phyloP scores from a whole-genome alignment of 1,140 invertebrate genomes.

The Diploscapter pachys region DNA sequence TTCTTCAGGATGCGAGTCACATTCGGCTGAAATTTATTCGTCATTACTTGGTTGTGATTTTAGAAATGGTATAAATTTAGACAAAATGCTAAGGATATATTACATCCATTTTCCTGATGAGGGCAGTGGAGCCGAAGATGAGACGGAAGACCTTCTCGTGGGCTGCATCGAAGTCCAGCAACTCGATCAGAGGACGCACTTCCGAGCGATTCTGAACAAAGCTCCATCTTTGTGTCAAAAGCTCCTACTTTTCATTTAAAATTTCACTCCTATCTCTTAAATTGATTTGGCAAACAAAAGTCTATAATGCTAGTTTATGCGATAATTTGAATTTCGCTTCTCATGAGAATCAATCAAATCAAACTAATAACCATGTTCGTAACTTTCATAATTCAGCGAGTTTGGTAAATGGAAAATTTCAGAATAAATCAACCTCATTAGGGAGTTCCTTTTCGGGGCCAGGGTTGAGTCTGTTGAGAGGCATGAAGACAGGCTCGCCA shows the following conservation, averaged over 20 bases:
- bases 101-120: constrained; percentile 91
- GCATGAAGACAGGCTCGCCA: constrained; percentile 98
- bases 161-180: constrained; percentile 82
- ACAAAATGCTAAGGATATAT: constrained; percentile 67
- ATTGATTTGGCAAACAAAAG: too few species aligned
- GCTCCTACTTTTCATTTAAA: neutral
- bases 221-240: constrained; percentile 6
- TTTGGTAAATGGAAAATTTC: too few species aligned
- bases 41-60: too few species aligned
- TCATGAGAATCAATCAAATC: too few species aligned
- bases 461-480: constrained; percentile 88
- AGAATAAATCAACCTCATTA: constrained; percentile 33
- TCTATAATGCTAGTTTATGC: too few species aligned
- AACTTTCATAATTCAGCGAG: too few species aligned
- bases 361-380: too few species aligned
- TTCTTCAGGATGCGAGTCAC: constrained; percentile 71
- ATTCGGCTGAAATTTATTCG: neutral
- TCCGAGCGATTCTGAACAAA: constrained; percentile 67
- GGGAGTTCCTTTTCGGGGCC: constrained; percentile 68
- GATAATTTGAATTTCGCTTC: too few species aligned
- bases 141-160: constrained; percentile 90
- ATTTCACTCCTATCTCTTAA: neutral
- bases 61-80: too few species aligned
- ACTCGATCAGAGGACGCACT: constrained; percentile 95
- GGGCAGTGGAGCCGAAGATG: constrained; percentile 94